A percentile compares a stretch with the other conserved stretches of the same genome.
Evolutionary conservation across 2,797 vertebrate species (phyloP).

Genomic region (Sylvia borin): DNA sequence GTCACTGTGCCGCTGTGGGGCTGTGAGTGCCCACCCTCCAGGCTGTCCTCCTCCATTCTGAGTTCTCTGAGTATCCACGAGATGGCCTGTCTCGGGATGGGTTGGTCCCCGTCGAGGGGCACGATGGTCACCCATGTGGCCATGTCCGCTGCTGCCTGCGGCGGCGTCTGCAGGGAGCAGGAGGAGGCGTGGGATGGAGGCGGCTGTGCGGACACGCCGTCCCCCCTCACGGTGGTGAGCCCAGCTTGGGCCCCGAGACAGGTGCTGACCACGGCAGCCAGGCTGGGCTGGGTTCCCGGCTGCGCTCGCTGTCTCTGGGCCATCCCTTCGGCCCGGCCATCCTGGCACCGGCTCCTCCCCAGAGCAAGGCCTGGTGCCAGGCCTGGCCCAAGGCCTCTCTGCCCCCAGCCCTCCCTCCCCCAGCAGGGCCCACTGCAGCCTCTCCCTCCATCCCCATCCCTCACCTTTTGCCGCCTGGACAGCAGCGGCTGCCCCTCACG

Average conservation of each 20-base stretch:
- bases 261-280: neutral
- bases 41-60: neutral
- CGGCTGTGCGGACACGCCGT: rapidly evolving
- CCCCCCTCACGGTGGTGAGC: rapidly evolving
- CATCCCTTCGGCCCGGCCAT: rapidly evolving
- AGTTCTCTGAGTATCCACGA: too few relatives aligned
- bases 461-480: neutral
- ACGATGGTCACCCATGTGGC: neutral
- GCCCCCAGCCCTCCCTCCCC: too few relatives aligned
- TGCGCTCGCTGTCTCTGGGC: rapidly evolving
- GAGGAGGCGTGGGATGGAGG: rapidly evolving
- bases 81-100: too few relatives aligned
- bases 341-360: neutral
- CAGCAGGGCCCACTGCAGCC: too few relatives aligned
- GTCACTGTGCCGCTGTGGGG: rapidly evolving
- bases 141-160: rapidly evolving
- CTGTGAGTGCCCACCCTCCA: neutral
- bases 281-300: neutral
- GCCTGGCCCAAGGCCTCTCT: neutral
- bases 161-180: neutral
- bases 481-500: rapidly evolving
- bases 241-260: neutral
- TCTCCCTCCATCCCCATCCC: neutral
- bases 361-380: neutral
- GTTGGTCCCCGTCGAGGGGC: rapidly evolving